A percentile compares a stretch with the other conserved stretches of the same genome.
These are phyloP conservation scores for Eubucco bourcierii DNA, from an alignment of 2,113 vertebrate species.

Conservation along the genomic window DNA sequence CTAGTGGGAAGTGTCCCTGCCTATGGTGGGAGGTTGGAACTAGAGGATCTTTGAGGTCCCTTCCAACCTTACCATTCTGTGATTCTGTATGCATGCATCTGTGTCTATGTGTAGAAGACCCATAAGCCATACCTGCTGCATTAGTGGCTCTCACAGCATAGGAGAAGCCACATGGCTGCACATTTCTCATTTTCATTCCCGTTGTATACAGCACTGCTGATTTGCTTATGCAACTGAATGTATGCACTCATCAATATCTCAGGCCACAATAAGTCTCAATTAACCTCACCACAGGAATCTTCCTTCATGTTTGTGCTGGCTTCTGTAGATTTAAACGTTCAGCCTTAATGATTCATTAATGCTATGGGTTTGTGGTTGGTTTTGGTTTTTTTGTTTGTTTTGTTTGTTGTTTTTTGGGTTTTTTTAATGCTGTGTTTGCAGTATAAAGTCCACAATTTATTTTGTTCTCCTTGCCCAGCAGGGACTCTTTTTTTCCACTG, in stretches of 20 bases:
- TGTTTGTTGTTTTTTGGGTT: background rate
- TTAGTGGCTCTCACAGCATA: background rate
- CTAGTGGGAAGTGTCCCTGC: too few species aligned
- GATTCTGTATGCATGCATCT: too few species aligned
- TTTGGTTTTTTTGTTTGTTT: background rate
- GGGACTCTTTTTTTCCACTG: slow-evolving; percentile 12
- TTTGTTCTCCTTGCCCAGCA: slow-evolving; percentile 40
- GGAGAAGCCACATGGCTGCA: background rate
- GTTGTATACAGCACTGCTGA: background rate
- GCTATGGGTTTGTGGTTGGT: background rate
- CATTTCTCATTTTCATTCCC: background rate
- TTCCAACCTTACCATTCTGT: too few species aligned
- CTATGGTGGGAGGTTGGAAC: too few species aligned
- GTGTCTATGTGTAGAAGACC: background rate
- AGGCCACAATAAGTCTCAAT: background rate
- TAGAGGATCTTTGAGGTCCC: too few species aligned
- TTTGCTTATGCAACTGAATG: background rate
- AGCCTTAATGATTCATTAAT: slow-evolving; percentile 28
- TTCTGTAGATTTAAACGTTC: slow-evolving; percentile 20
- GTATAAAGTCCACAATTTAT: slow-evolving; percentile 20
- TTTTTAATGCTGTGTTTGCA: slow-evolving; percentile 2
- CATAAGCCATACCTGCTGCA: background rate
- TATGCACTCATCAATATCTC: slow-evolving; percentile 8
- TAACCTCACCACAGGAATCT: slow-evolving; percentile 11
- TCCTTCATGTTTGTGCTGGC: slow-evolving; percentile 9